A percentile compares a stretch with the other conserved stretches of the same genome.
Conservation (phyloP, 2,113 vertebrate species). For the Apteryx owenii region DNA sequence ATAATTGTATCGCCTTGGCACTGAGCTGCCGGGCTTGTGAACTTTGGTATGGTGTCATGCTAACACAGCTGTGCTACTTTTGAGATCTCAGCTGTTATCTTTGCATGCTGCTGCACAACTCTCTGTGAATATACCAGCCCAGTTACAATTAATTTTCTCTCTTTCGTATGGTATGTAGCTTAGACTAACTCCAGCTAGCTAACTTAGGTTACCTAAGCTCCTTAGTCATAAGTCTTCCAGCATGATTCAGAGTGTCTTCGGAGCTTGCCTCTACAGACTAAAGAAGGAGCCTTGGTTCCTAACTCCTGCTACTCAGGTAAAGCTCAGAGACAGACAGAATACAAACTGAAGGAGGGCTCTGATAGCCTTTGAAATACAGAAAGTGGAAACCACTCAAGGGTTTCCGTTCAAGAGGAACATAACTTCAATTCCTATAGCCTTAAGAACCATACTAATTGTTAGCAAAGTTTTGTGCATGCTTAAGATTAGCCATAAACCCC, state of each 20-base stretch:
- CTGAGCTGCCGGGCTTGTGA: background rate
- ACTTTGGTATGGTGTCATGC: background rate
- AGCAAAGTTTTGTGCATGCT: conserved; percentile 14
- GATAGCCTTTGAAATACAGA: background rate
- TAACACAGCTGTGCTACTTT: background rate
- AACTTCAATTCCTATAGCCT: background rate
- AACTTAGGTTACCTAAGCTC: background rate
- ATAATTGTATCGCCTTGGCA: background rate
- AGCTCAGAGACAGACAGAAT: background rate
- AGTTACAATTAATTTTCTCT: background rate
- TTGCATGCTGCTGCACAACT: background rate
- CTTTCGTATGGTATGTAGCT: background rate
- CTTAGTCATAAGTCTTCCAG: background rate
- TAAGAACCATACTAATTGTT: background rate
- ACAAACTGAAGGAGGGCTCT: background rate
- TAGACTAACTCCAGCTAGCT: background rate
- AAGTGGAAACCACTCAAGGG: background rate
- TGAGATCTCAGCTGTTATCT: background rate
- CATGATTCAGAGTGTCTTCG: background rate
- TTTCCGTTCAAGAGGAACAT: background rate
- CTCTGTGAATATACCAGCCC: background rate
- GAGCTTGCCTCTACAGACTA: background rate
- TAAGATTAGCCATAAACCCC: conserved; percentile 8
- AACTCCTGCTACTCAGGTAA: background rate
- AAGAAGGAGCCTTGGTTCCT: background rate